Evolutionary conservation across 1,140 invertebrate genomes (phyloP), one percentile per base, ranked within the genome.

Genomic region (Triops longicaudatus): DNA sequence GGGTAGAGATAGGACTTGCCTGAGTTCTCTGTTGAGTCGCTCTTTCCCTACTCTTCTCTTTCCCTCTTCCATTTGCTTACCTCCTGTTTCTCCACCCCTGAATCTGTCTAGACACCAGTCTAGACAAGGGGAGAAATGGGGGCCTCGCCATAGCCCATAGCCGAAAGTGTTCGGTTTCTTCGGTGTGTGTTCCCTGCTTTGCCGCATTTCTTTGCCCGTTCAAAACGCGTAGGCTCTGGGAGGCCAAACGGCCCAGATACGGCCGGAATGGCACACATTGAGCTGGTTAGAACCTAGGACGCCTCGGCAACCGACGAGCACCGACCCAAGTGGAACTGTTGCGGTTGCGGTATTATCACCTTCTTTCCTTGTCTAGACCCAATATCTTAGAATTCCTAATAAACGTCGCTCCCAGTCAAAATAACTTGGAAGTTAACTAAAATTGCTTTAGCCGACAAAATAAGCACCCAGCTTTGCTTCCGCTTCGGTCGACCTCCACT

Each of bases 91-190:
- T 63, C 50, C 50, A 63, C 50, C 50, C 31, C 50, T 63, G 50
- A 63, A 63, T 63, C 50, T 63, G 50, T 63, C 50, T 63, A 63
- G 50, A 63, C 50, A 63, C 50, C 50, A 63, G 50, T 63, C 50
- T 63, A 63, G 50, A 63, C 50, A 63, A 63, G 50, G 50, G 50
- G 50, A 63, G 50, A 63, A 63, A 63, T 22, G 50, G 50, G 50
- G 50, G 6, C 50, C 50, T 22, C 22, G 50, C 50, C 50, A 22
- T 6, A 63, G 50, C 50, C 50, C 17, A 63, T 22, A 63, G 50
- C 50, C 50, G 50, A 63, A 63, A 63, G 50, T 63, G 17, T 63
- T 63, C 17, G 50, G 50, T 63, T 63, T 63, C 50, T 63, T 63
- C 50, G 50, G 50, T 63, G 50, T 63, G 50, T 63, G 50, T 63